Conservation (phyloP, 2,797 vertebrate genomes). For the Cyclopterus lumpus region DNA sequence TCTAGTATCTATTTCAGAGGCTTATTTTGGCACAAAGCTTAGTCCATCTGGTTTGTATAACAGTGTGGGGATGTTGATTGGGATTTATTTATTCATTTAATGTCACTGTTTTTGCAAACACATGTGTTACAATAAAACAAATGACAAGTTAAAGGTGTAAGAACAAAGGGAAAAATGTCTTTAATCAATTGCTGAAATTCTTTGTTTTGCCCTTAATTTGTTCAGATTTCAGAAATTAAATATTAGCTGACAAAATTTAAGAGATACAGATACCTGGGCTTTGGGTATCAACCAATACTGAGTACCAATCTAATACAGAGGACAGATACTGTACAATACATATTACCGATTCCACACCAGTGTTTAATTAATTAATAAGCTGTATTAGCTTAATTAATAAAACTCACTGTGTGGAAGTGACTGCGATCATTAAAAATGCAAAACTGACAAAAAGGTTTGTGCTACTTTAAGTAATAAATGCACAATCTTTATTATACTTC, state of each 20-base stretch:
- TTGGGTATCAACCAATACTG: not conserved
- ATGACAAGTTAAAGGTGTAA: not conserved
- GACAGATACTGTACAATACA: not conserved
- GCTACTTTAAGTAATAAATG: not conserved
- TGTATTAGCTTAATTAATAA: not conserved
- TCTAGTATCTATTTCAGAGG: constrained; percentile 16
- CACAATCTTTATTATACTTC: not conserved
- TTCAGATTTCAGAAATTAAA: constrained; percentile 5
- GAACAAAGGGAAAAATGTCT: not conserved
- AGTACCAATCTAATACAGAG: not conserved
- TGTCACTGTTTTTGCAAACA: not conserved
- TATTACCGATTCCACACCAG: not conserved
- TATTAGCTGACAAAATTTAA: not conserved
- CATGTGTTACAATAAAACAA: constrained; percentile 4
- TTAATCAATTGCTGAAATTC: not conserved
- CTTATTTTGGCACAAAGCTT: constrained; percentile 6
- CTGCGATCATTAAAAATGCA: not conserved
- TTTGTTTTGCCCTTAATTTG: not conserved
- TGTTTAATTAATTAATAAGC: not conserved
- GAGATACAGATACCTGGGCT: not conserved
- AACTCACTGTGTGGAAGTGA: not conserved
- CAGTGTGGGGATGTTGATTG: not conserved
- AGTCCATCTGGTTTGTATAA: constrained; percentile 1
- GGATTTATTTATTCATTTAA: not conserved
- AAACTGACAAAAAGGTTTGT: not conserved